Base-by-base conservation (phyloP, 1,140 invertebrate genomes). In the Saxidomus purpurata region DNA sequence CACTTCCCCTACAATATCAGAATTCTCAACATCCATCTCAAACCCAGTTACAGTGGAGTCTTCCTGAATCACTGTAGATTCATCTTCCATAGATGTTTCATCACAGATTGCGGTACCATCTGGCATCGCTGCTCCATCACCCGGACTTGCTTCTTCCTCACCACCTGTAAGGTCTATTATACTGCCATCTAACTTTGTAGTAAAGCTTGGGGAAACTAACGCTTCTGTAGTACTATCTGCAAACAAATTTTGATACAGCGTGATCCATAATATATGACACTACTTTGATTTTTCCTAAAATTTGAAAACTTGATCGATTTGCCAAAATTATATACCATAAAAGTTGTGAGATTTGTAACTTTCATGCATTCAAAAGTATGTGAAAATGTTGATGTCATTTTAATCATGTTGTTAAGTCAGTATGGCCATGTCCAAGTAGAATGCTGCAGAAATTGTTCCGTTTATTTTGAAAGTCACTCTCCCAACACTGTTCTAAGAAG, bases 141-240 rank as follows among this genome's bases (percentile, higher is more conserved):
- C 3, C 0, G 38, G 34, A 28, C 13, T 2, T 28, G 19, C 3
- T 19, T 71, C 67, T 19, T 38, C 67, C 1, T 79, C 76, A 36
- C 2, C 15, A 3, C 13, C 25, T 15, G 22, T 47, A 19, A 55
- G 49, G 34, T 79, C 76, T 25, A 79, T 55, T 6, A 49, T n/a
- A 38, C 76, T 79, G 1, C 76, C 76, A 55, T 79, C 76, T 1
- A 36, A 49, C 31, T 79, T 79, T 13, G 47, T 79, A 22, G n/a
- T 43, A 55, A 52, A 52, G 19, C 13, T 1, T 38, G 9, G 31
- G 22, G 15, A 15, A 38, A 38, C 36, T 63, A 28, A 28, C 25
- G n/a, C n/a, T 63, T 63, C 25, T 4, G 22, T n/a, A 28, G 8
- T 28, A 9, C 25, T 25, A 63, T 28, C 59, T 63, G n/a, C 25